These are phyloP conservation scores for Biston betularia DNA, from an alignment of 2,888 invertebrate genomes.

Conservation along the genomic window DNA sequence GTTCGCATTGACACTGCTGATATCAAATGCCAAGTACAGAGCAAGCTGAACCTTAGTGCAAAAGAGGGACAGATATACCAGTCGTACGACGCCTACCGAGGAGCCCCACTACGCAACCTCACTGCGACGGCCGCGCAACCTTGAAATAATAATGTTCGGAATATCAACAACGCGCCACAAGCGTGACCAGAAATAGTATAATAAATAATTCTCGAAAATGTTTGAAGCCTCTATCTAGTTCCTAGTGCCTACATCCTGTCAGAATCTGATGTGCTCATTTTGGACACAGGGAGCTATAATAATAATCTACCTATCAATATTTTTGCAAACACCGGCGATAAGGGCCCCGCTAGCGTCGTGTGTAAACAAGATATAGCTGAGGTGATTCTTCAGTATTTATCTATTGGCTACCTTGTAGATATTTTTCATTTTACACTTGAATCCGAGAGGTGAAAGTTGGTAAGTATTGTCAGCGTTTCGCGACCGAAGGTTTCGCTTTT, in stretches of 20 bases:
- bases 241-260: conserved; percentile 67
- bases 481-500: conserved; percentile 81
- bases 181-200: conserved; percentile 85
- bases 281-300: conserved; percentile 33
- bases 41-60: conserved; percentile 77
- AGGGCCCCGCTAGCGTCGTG: conserved; percentile 22
- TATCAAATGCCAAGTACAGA: conserved; percentile 81
- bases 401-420: conserved; percentile 28
- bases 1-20: conserved; percentile 70
- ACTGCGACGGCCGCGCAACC: conserved; percentile 85
- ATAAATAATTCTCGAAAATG: conserved; percentile 77
- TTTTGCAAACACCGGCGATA: conserved; percentile 34
- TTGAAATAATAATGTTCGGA: conserved; percentile 86
- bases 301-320: conserved; percentile 36
- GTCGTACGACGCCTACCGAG: conserved; percentile 82
- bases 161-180: conserved; percentile 85
- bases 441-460: conserved; percentile 77
- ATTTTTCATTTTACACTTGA: conserved; percentile 59
- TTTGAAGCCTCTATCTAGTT: conserved; percentile 68
- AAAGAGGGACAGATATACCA: conserved; percentile 82
- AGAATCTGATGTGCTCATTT: conserved; percentile 50
- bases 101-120: conserved; percentile 85
- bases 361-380: conserved; percentile 30
- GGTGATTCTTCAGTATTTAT: conserved; percentile 29
- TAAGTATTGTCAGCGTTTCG: conserved; percentile 72